A percentile compares a stretch with the other conserved stretches of the same genome.
These are phyloP conservation scores for Centropus bengalensis DNA, from an alignment of 2,113 vertebrate species.

Conservation along the genomic window DNA sequence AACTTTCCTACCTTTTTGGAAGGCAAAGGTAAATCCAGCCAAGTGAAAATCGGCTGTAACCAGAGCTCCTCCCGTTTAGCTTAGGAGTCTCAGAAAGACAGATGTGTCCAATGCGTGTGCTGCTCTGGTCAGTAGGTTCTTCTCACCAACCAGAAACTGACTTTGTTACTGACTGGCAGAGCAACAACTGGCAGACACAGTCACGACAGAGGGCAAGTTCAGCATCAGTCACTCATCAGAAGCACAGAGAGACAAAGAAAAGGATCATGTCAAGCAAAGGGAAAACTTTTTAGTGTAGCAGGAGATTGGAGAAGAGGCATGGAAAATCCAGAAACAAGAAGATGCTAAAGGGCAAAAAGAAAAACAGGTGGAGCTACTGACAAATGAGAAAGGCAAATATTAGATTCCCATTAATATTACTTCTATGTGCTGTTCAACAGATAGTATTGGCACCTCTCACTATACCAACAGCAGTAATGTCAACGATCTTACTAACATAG, in stretches of 20 bases:
- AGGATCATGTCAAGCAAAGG: not conserved
- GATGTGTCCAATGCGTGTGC: accelerated
- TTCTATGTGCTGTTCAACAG: not conserved
- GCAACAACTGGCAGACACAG: not conserved
- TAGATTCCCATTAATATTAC: not conserved
- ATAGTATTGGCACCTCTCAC: not conserved
- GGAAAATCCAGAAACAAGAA: not conserved
- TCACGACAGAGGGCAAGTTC: not conserved
- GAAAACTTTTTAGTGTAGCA: not conserved
- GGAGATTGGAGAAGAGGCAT: not conserved
- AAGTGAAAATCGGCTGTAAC: not conserved
- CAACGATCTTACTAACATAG: not conserved
- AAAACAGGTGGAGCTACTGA: not conserved
- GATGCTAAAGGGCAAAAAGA: not conserved
- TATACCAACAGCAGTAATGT: not conserved
- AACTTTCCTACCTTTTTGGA: not conserved
- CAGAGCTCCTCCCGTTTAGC: not conserved
- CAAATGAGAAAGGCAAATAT: not conserved
- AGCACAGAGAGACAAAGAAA: not conserved
- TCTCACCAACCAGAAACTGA: not conserved
- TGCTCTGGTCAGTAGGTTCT: not conserved
- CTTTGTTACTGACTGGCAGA: not conserved
- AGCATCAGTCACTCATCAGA: not conserved
- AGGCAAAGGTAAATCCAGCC: not conserved
- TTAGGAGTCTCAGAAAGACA: not conserved